phyloP scores from a whole-genome alignment of 2,113 vertebrate genomes.

The Bos indicus region DNA sequence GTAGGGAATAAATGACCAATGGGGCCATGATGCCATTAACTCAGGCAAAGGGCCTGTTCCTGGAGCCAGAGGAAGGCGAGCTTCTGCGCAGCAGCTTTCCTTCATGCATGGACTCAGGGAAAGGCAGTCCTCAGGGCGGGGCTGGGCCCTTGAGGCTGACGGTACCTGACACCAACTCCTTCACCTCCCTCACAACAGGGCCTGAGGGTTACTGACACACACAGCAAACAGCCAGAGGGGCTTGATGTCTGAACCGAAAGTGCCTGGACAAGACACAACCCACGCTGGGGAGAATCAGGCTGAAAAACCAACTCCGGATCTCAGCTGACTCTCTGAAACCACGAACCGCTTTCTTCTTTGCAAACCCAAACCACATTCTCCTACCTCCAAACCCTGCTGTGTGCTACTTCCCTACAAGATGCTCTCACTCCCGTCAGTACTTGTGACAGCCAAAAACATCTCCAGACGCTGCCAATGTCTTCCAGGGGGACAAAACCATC shows the following conservation, averaged over 20 bases:
- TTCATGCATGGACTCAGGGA: not conserved
- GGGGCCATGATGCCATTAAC: not conserved
- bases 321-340: not conserved
- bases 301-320: not conserved
- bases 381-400: not conserved
- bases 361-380: not conserved
- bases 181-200: not conserved
- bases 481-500: not conserved
- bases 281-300: not conserved
- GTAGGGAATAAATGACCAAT: not conserved
- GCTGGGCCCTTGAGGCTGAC: not conserved
- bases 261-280: not conserved
- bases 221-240: not conserved
- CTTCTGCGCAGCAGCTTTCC: not conserved
- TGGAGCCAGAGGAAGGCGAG: not conserved
- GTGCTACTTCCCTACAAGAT: not conserved
- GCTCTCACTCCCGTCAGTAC: not conserved
- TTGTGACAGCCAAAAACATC: not conserved
- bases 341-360: not conserved
- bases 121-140: not conserved
- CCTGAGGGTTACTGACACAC: not conserved
- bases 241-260: not conserved
- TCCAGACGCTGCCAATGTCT: not conserved
- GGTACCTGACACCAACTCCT: not conserved
- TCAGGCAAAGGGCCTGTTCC: not conserved